Percentiles rank a stretch among this genome's conserved stretches.
These are phyloP conservation scores for Diachrysia chrysitis DNA, from an alignment of 2,888 invertebrate species.

Conservation along the genomic window DNA sequence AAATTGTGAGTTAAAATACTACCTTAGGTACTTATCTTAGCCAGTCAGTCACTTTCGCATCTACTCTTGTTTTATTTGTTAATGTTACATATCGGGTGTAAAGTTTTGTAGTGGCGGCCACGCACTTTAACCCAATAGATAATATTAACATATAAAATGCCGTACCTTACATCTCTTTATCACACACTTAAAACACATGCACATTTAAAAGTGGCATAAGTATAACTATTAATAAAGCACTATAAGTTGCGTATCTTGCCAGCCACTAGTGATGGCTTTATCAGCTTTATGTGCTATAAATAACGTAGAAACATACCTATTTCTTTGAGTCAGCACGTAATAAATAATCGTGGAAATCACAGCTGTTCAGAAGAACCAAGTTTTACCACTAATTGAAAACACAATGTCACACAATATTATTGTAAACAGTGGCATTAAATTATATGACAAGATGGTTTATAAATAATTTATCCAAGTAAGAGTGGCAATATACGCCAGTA, in stretches of 20 bases:
- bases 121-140: constrained; percentile 70
- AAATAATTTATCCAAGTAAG: constrained; percentile 41
- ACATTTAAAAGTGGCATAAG: not conserved
- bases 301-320: constrained; percentile 72
- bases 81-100: constrained; percentile 65
- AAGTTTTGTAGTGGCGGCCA: constrained; percentile 86
- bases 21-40: not conserved
- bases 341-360: constrained; percentile 68
- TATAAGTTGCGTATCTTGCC: constrained; percentile 51
- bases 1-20: not conserved
- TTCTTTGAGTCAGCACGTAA: constrained; percentile 60
- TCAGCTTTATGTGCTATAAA: constrained; percentile 84
- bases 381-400: constrained; percentile 14
- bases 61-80: constrained; percentile 42
- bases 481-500: constrained; percentile 33
- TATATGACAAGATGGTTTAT: constrained; percentile 23
- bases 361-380: constrained; percentile 46
- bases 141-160: constrained; percentile 65
- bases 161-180: not conserved
- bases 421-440: constrained; percentile 11
- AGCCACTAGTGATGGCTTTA: constrained; percentile 74
- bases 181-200: not conserved
- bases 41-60: constrained; percentile 3
- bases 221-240: not conserved
- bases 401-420: constrained; percentile 8